Evolutionary conservation across 2,113 vertebrate species (phyloP).

Genomic region (Ceratotherium simum): DNA sequence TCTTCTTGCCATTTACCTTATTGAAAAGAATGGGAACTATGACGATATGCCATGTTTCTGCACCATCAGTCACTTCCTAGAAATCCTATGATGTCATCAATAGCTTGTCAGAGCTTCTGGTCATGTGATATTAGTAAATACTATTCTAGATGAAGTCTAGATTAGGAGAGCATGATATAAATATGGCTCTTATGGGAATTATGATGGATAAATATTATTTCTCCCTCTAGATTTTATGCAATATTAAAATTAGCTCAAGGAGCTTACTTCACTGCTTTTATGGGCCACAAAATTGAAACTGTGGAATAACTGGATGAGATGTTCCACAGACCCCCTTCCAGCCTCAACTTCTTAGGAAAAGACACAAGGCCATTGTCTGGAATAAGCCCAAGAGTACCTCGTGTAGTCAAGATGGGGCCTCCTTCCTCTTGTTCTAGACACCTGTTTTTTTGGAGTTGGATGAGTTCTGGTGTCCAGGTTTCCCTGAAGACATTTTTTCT

Average conservation of each 20-base stretch:
- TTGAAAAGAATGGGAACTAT: not conserved
- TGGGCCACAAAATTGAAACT: not conserved
- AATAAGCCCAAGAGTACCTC: not conserved
- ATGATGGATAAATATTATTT: not conserved
- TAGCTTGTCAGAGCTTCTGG: not conserved
- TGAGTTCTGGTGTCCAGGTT: not conserved
- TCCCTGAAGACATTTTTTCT: not conserved
- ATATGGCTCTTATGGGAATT: not conserved
- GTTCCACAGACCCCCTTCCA: not conserved
- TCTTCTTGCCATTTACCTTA: not conserved
- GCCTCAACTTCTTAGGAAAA: not conserved
- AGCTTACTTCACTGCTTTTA: not conserved
- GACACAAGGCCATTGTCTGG: not conserved
- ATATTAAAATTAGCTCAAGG: constrained; percentile 8
- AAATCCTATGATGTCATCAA: not conserved
- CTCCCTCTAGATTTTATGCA: not conserved
- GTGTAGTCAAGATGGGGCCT: not conserved
- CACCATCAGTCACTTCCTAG: not conserved
- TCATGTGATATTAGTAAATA: not conserved
- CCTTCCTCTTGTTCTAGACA: not conserved
- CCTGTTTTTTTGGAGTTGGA: not conserved
- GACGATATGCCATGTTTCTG: not conserved
- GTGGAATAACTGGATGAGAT: not conserved
- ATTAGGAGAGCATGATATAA: not conserved
- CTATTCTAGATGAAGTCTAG: not conserved